These are phyloP conservation scores for Drosophila rellima DNA, from an alignment of 2,888 invertebrate genomes.

Conservation along the genomic window DNA sequence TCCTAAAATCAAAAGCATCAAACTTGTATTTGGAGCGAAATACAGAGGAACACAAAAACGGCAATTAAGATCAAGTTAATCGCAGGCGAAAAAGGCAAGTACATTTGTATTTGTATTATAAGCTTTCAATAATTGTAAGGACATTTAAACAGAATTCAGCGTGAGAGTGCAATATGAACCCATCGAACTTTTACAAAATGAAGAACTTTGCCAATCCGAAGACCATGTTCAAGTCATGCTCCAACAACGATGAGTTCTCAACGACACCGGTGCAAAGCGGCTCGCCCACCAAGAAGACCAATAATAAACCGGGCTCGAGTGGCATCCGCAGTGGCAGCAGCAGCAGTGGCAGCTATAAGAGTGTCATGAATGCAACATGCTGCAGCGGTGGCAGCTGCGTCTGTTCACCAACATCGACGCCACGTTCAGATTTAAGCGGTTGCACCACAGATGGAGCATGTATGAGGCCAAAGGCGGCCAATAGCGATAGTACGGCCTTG, in stretches of 20 bases:
- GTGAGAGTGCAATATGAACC: slow-evolving; percentile 45
- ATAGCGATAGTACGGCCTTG: slow-evolving; percentile 2
- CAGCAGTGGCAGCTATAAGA: slow-evolving; percentile 37
- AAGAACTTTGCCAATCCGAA: slow-evolving; percentile 68
- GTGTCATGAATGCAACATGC: slow-evolving; percentile 16
- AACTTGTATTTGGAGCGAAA: slow-evolving; percentile 43
- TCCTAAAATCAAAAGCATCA: slow-evolving; percentile 48
- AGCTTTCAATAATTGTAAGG: not conserved
- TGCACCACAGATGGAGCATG: slow-evolving; percentile 17
- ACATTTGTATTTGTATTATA: not conserved
- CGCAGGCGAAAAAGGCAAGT: slow-evolving; percentile 5
- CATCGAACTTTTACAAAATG: slow-evolving; percentile 54
- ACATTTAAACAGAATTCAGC: slow-evolving; percentile 11
- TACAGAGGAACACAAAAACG: slow-evolving; percentile 43
- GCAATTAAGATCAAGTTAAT: slow-evolving; percentile 40
- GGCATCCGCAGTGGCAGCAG: slow-evolving; percentile 22
- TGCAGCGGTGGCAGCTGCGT: slow-evolving; percentile 22
- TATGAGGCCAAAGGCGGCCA: not conserved
- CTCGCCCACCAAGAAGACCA: not conserved
- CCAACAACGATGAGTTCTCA: slow-evolving; percentile 55
- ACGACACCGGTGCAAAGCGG: slow-evolving; percentile 41
- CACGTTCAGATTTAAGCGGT: slow-evolving; percentile 32
- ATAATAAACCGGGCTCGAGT: not conserved
- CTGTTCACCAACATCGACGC: slow-evolving; percentile 26
- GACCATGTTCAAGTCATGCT: slow-evolving; percentile 61